Conservation (phyloP, 2,113 vertebrate genomes). For the Atrichornis clamosus region DNA sequence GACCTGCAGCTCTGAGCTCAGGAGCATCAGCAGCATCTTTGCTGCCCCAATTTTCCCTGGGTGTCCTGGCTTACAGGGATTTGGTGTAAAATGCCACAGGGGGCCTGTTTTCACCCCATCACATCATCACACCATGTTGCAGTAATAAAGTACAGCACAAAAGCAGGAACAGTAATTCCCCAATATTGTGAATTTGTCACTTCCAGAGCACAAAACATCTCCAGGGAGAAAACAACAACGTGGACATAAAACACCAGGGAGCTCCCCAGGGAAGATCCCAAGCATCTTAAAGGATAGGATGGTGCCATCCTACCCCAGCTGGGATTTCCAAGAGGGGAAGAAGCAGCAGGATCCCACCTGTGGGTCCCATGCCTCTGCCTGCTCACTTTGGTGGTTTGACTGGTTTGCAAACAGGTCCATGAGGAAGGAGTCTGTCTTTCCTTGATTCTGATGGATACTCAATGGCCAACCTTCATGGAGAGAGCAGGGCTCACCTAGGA, state of each 20-base stretch:
- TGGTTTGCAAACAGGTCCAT: background rate
- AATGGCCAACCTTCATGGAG: background rate
- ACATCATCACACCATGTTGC: background rate
- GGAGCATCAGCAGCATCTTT: background rate
- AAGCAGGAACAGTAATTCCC: background rate
- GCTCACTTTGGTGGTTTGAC: background rate
- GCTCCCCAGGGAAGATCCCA: background rate
- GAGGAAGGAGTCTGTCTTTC: background rate
- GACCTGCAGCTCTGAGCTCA: background rate
- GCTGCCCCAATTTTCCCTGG: background rate
- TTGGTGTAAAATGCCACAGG: background rate
- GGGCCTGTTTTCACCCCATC: background rate
- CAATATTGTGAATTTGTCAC: background rate
- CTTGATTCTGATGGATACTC: background rate
- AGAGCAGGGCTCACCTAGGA: background rate
- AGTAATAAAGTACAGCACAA: background rate
- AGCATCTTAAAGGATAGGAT: background rate
- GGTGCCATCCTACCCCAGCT: background rate
- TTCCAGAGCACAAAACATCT: background rate
- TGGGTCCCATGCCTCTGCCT: background rate
- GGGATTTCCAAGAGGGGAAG: background rate
- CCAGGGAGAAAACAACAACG: background rate
- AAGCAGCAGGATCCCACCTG: fast-evolving
- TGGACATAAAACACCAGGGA: background rate
- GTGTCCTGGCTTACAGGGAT: background rate